Conservation (phyloP, 2,797 vertebrate species). For the Tinamus major region DNA sequence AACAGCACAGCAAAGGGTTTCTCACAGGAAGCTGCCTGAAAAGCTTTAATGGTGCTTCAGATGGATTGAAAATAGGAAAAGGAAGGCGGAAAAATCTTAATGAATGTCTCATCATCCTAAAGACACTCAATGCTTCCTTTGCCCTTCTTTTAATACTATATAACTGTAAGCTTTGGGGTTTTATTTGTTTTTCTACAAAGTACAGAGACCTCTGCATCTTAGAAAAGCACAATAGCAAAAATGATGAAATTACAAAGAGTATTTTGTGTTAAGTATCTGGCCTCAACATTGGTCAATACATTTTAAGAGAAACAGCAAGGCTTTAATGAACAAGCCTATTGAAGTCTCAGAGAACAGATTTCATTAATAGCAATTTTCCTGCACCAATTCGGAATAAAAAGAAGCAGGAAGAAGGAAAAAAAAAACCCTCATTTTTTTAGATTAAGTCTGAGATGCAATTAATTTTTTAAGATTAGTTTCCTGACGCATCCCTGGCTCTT, state of each 20-base stretch:
- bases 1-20: constrained; percentile 82
- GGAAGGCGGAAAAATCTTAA: constrained; percentile 81
- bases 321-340: constrained; percentile 57
- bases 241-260: constrained; percentile 63
- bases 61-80: constrained; percentile 80
- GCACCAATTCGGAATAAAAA: constrained; percentile 41
- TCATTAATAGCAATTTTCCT: constrained; percentile 62
- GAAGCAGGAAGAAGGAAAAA: neutral
- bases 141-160: constrained; percentile 54
- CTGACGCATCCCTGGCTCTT: constrained; percentile 24
- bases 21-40: constrained; percentile 90
- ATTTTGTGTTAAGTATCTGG: constrained; percentile 43
- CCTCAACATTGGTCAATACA: constrained; percentile 2
- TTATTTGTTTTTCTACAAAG: constrained; percentile 66
- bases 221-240: constrained; percentile 33
- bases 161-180: constrained; percentile 53
- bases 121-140: constrained; percentile 78
- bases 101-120: constrained; percentile 86
- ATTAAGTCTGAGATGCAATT: constrained; percentile 15
- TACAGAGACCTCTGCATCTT: neutral
- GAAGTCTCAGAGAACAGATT: constrained; percentile 52
- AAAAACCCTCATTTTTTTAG: neutral
- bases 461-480: constrained; percentile 38
- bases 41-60: constrained; percentile 89
- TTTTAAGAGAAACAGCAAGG: constrained; percentile 46